Conservation (phyloP, 2,888 invertebrate species). For the Diabrotica balteata region DNA sequence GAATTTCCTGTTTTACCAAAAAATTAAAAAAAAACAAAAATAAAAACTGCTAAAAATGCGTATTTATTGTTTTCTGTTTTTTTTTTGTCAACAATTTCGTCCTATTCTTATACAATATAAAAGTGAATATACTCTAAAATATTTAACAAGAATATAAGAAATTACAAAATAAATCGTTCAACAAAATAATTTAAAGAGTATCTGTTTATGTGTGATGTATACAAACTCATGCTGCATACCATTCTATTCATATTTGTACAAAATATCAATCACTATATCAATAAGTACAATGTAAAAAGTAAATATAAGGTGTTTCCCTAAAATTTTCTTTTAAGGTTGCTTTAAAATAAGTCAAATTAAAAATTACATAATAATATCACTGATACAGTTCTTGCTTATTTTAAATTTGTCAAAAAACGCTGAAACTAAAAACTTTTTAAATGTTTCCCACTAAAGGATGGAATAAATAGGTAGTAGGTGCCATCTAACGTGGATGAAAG, state of each 20-base stretch:
- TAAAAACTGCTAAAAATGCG: neutral
- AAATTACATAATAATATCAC: neutral
- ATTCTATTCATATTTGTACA: constrained; percentile 32
- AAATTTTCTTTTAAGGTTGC: neutral
- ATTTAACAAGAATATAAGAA: constrained; percentile 34
- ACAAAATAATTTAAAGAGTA: constrained; percentile 33
- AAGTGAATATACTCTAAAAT: constrained; percentile 31
- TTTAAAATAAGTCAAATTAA: constrained; percentile 8
- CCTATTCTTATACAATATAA: constrained; percentile 15
- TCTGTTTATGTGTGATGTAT: constrained; percentile 36
- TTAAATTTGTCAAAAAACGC: no score
- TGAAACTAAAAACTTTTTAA: no score
- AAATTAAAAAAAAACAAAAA: constrained; percentile 9
- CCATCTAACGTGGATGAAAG: no score
- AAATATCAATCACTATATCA: constrained; percentile 28
- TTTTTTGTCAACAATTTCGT: constrained; percentile 10
- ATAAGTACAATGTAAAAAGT: constrained; percentile 23
- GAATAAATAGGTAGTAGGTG: no score
- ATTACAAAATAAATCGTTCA: constrained; percentile 27
- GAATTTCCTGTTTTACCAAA: neutral
- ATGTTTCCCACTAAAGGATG: no score
- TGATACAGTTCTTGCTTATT: no score
- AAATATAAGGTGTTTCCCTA: constrained; percentile 9
- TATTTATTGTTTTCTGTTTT: constrained; percentile 8
- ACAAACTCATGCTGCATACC: constrained; percentile 36